These are phyloP conservation scores for Exocentrus adspersus DNA, from an alignment of 2,888 invertebrate genomes.

Conservation along the genomic window DNA sequence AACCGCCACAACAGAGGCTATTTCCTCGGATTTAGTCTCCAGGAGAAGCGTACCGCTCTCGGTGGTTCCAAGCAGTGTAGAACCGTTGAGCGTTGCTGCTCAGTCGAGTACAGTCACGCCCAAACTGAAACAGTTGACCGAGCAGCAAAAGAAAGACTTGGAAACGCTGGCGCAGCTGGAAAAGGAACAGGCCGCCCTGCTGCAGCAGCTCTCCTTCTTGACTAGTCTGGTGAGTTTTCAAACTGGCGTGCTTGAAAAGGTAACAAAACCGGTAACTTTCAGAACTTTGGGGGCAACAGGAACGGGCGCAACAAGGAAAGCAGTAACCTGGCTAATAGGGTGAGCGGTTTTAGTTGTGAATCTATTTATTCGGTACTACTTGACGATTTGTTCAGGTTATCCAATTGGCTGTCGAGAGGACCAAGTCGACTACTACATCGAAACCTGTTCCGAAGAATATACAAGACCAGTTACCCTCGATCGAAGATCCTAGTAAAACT, in stretches of 20 bases:
- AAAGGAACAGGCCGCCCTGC: constrained; percentile 59
- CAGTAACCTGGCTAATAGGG: constrained; percentile 52
- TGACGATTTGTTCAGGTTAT: constrained; percentile 52
- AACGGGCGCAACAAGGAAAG: constrained; percentile 19
- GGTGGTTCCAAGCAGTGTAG: constrained; percentile 26
- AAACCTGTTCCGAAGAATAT: constrained; percentile 38
- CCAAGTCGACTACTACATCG: constrained; percentile 45
- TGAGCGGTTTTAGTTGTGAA: no score
- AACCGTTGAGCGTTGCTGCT: background rate
- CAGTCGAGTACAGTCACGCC: constrained; percentile 35
- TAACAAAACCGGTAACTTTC: background rate
- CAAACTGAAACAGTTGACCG: constrained; percentile 55
- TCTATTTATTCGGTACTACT: no score
- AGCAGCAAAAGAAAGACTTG: constrained; percentile 59
- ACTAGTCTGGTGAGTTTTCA: constrained; percentile 57
- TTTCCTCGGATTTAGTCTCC: background rate
- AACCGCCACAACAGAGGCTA: constrained; percentile 13
- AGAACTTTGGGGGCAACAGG: constrained; percentile 39
- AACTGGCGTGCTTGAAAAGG: no score
- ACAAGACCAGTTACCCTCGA: constrained; percentile 43
- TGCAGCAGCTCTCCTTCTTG: constrained; percentile 60
- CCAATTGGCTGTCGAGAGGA: constrained; percentile 56
- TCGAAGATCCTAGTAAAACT: constrained; percentile 14
- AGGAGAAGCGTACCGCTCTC: constrained; percentile 28
- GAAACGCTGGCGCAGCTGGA: constrained; percentile 58